Evolutionary conservation across 2,888 invertebrate species (phyloP).

Genomic region (Carcina quercana): DNA sequence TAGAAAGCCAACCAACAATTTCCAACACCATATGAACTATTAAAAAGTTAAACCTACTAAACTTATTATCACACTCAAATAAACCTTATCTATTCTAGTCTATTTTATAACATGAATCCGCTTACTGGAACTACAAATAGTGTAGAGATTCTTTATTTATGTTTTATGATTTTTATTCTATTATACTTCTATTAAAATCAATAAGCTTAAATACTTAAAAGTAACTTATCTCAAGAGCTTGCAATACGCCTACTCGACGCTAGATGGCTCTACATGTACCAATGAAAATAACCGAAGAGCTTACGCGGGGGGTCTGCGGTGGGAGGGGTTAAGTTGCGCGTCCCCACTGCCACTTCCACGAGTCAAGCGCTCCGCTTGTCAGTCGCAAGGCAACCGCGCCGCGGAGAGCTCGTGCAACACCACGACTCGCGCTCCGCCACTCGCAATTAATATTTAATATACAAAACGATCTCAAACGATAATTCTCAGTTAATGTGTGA

Average conservation of each 20-base stretch:
- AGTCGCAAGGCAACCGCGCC: slow-evolving; percentile 63
- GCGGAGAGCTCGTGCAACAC: slow-evolving; percentile 47
- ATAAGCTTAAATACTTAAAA: background rate
- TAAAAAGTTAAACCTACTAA: no score
- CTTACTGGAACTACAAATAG: no score
- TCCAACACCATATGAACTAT: no score
- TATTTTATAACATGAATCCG: no score
- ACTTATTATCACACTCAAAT: no score
- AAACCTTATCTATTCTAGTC: no score
- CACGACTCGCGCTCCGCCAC: slow-evolving; percentile 44
- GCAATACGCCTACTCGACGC: slow-evolving; percentile 32
- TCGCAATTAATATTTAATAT: slow-evolving; percentile 65
- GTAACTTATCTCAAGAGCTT: slow-evolving; percentile 15
- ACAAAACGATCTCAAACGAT: slow-evolving; percentile 45
- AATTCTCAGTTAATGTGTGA: slow-evolving; percentile 40
- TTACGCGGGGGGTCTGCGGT: slow-evolving; percentile 38
- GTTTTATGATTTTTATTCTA: no score
- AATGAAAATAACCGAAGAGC: slow-evolving; percentile 29
- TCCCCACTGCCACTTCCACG: slow-evolving; percentile 61
- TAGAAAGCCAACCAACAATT: no score
- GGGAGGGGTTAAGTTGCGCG: slow-evolving; percentile 52
- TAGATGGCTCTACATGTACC: slow-evolving; percentile 45
- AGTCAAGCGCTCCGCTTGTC: slow-evolving; percentile 53
- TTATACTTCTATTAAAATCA: background rate
- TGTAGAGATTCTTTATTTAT: background rate